Conservation (phyloP, 1,140 invertebrate species). For the Phenacoccus solenopsis region DNA sequence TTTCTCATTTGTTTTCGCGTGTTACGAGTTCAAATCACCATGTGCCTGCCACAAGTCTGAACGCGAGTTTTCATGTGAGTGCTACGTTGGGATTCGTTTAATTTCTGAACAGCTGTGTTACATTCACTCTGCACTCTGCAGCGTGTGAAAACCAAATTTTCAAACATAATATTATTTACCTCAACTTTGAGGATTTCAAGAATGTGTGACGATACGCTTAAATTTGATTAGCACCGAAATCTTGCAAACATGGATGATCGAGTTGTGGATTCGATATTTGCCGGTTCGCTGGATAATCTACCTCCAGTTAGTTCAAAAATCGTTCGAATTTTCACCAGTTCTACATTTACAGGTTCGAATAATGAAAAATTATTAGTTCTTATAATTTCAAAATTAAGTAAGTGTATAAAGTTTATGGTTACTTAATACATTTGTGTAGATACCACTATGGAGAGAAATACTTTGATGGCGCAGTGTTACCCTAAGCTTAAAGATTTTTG, state of each 20-base stretch:
- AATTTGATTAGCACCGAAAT: too few species aligned
- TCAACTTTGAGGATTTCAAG: too few species aligned
- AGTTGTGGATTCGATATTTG: slow-evolving; percentile 79
- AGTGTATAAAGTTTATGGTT: not conserved
- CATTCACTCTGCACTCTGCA: too few species aligned
- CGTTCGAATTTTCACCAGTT: slow-evolving; percentile 95
- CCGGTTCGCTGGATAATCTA: slow-evolving; percentile 72
- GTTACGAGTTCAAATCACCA: too few species aligned
- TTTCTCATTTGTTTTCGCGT: too few species aligned
- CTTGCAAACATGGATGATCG: slow-evolving; percentile 77
- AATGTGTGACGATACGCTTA: too few species aligned
- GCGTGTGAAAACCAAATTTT: too few species aligned
- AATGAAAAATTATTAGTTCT: not conserved
- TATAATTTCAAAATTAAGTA: not conserved
- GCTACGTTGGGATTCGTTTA: too few species aligned
- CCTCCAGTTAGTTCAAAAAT: slow-evolving; percentile 95
- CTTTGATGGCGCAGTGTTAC: slow-evolving; percentile 96
- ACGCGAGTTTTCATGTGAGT: too few species aligned
- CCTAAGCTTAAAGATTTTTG: slow-evolving; percentile 95
- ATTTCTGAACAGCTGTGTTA: too few species aligned
- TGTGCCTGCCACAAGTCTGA: too few species aligned
- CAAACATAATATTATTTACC: too few species aligned
- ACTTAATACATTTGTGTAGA: slow-evolving; percentile 46
- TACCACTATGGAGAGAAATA: slow-evolving; percentile 94
- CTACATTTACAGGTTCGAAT: slow-evolving; percentile 85